Conservation (phyloP, 2,797 vertebrate genomes). For the Vultur gryphus region DNA sequence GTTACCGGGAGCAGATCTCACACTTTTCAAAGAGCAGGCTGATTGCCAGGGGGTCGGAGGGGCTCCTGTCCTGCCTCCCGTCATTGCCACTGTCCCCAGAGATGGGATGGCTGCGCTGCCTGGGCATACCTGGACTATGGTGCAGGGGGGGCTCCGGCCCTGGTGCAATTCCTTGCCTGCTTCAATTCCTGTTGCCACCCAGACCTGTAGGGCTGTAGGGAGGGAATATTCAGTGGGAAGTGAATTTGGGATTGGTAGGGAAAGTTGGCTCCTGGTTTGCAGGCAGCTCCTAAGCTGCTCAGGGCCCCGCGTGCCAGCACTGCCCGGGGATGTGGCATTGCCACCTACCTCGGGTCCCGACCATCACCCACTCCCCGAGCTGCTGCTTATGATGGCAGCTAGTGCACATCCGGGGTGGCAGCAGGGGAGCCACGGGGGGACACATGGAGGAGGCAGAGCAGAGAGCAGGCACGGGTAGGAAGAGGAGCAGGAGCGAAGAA, state of each 20-base stretch:
- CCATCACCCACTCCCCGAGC: accelerated
- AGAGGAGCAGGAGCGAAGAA: background rate
- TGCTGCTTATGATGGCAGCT: background rate
- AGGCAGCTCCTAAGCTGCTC: background rate
- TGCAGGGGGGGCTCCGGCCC: background rate
- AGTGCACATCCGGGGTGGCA: background rate
- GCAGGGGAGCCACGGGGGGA: accelerated
- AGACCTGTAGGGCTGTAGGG: background rate
- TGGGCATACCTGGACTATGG: background rate
- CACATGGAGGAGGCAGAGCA: background rate
- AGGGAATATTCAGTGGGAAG: background rate
- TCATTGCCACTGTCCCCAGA: background rate
- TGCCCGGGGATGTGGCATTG: background rate
- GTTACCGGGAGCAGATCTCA: accelerated
- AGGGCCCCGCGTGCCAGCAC: accelerated
- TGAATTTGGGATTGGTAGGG: background rate
- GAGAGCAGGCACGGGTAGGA: background rate
- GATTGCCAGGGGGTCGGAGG: background rate
- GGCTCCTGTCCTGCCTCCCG: background rate
- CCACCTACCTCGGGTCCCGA: background rate
- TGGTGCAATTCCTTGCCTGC: background rate
- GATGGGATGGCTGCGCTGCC: background rate
- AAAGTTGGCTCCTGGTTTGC: background rate
- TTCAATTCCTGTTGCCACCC: background rate
- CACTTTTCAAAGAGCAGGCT: background rate